phyloP scores from a whole-genome alignment of 2,113 vertebrate species.

The Phoxinus phoxinus region DNA sequence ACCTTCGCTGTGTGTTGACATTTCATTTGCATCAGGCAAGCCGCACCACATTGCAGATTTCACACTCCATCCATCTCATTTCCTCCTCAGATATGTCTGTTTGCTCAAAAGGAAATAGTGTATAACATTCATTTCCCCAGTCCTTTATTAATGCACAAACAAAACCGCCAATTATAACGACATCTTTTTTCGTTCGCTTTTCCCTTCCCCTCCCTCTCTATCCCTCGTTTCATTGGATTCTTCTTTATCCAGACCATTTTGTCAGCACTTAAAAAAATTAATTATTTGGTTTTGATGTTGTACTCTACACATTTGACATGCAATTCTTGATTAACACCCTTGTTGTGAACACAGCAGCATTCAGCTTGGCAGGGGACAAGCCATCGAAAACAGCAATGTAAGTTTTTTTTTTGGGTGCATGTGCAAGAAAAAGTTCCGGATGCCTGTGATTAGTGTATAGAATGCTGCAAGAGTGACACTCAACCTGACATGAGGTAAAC shows the following conservation, averaged over 20 bases:
- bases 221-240: neutral
- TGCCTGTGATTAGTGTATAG: slow-evolving; percentile 28
- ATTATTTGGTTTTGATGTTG: slow-evolving; percentile 17
- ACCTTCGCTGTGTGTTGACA: slow-evolving; percentile 58
- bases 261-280: slow-evolving; percentile 2
- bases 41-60: slow-evolving; percentile 51
- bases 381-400: neutral
- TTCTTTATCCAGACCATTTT: neutral
- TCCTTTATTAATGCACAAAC: slow-evolving; percentile 50
- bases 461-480: slow-evolving; percentile 38
- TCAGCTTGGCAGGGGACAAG: neutral
- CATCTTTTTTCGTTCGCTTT: neutral
- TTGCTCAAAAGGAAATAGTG: slow-evolving; percentile 47
- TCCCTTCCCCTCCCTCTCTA: neutral
- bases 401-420: neutral
- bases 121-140: slow-evolving; percentile 50
- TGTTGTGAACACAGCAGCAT: neutral
- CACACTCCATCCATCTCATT: slow-evolving; percentile 59
- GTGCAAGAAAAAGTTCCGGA: slow-evolving; percentile 3
- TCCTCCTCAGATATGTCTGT: slow-evolving; percentile 40
- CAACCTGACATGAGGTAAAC: slow-evolving; percentile 37
- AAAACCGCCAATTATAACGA: slow-evolving; percentile 38
- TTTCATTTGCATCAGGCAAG: slow-evolving; percentile 63
- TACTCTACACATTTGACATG: slow-evolving; percentile 4
- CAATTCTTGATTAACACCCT: neutral